Conservation (phyloP, 2,888 invertebrate genomes). For the Latheticus oryzae region DNA sequence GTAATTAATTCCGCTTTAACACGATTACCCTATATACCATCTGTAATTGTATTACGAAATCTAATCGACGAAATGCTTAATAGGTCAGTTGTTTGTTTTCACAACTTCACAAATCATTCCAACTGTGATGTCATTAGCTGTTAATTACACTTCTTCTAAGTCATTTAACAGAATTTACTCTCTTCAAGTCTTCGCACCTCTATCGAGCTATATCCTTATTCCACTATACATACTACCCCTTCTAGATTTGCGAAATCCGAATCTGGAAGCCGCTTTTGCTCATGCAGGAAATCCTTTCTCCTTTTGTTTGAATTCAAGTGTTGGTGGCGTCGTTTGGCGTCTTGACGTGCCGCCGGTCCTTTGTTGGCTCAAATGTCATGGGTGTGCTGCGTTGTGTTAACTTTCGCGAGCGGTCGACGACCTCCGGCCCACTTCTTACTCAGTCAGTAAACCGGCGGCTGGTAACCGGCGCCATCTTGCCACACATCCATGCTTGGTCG, state of each 20-base stretch:
- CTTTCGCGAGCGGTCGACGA: conserved; percentile 61
- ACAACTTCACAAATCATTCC: too few species aligned
- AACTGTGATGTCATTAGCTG: too few species aligned
- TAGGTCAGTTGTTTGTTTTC: conserved; percentile 21
- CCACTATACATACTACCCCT: too few species aligned
- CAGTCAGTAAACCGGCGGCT: conserved; percentile 61
- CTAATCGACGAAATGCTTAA: conserved; percentile 6
- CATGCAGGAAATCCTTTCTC: conserved; percentile 14
- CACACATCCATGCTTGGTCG: conserved; percentile 46
- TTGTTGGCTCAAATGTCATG: conserved; percentile 50
- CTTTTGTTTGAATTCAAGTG: too few species aligned
- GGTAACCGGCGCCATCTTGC: conserved; percentile 59
- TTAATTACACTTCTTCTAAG: too few species aligned
- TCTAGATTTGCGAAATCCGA: too few species aligned
- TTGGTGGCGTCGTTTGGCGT: conserved; percentile 8
- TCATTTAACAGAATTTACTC: too few species aligned
- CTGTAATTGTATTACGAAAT: conserved; percentile 22
- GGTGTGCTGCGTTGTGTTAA: conserved; percentile 52
- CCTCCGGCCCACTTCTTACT: conserved; percentile 62
- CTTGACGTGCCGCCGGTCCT: conserved; percentile 20
- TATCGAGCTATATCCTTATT: too few species aligned
- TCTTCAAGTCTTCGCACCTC: too few species aligned
- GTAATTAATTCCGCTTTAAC: conserved; percentile 4
- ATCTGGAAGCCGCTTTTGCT: neutral
- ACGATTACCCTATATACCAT: conserved; percentile 16